Evolutionary conservation across 2,113 vertebrate species (phyloP).

Genomic region (Desmodus rotundus): DNA sequence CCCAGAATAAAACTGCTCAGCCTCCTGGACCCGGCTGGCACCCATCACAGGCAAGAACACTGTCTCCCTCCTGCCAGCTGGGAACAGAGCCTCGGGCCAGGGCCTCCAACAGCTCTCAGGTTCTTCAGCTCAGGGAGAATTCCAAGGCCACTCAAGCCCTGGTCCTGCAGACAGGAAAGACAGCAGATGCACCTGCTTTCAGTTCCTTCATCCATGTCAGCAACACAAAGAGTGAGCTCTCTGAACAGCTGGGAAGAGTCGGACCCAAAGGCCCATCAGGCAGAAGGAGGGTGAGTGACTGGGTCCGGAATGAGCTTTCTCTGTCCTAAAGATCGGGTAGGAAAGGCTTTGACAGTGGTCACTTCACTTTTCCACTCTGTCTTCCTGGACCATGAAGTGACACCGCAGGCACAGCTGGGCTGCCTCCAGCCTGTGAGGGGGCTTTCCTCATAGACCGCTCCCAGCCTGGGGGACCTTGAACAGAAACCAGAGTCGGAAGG

Average conservation of each 20-base stretch:
- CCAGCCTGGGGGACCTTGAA: not conserved
- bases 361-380: not conserved
- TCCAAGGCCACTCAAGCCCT: not conserved
- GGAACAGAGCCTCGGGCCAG: not conserved
- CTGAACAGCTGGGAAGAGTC: not conserved
- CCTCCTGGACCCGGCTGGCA: not conserved
- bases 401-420: not conserved
- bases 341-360: not conserved
- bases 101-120: not conserved
- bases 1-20: constrained; percentile 15
- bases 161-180: too few species aligned
- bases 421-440: not conserved
- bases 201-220: not conserved
- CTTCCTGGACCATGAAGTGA: too few species aligned
- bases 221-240: not conserved
- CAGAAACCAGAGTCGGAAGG: not conserved
- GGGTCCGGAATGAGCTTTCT: not conserved
- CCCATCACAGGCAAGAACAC: not conserved
- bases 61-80: not conserved
- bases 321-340: not conserved
- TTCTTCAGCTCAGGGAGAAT: not conserved
- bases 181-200: too few species aligned
- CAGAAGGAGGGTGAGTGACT: not conserved
- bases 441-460: not conserved
- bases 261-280: not conserved